These are phyloP conservation scores for Ethmia dodecea DNA, from an alignment of 2,888 invertebrate species.

Conservation along the genomic window DNA sequence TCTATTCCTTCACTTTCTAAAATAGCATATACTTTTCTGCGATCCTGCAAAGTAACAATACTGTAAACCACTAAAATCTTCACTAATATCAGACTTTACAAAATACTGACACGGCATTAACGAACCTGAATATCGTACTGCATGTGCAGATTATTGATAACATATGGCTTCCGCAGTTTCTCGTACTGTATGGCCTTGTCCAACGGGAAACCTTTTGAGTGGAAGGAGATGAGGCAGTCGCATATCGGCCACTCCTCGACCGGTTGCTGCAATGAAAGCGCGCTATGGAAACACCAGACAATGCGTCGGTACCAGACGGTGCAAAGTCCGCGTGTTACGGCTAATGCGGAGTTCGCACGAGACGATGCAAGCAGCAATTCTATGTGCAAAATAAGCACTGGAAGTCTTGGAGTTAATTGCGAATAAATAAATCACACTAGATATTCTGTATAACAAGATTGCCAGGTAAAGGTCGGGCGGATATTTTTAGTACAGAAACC, in stretches of 20 bases:
- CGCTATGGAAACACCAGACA: no score
- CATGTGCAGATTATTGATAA: constrained; percentile 98
- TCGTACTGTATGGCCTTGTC: constrained; percentile 99
- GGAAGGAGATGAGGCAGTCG: constrained; percentile 98
- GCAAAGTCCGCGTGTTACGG: constrained; percentile 8
- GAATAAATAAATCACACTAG: no score
- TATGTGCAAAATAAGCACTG: no score
- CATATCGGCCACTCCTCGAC: constrained; percentile 99
- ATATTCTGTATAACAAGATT: no score
- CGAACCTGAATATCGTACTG: constrained; percentile 96
- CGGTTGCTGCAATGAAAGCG: constrained; percentile 81
- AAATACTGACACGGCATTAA: background rate
- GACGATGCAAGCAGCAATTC: no score
- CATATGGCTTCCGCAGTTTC: constrained; percentile 94
- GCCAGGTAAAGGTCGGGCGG: no score
- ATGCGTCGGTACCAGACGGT: background rate
- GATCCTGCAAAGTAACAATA: constrained; percentile 78
- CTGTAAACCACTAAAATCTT: background rate
- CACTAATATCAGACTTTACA: background rate
- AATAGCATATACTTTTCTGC: constrained; percentile 96
- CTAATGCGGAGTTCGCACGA: no score
- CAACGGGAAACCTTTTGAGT: constrained; percentile 98
- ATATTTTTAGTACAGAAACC: no score
- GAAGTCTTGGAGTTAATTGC: no score
- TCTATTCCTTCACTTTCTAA: constrained; percentile 96